phyloP scores from a whole-genome alignment of 2,113 vertebrate species.

The Clupea harengus region DNA sequence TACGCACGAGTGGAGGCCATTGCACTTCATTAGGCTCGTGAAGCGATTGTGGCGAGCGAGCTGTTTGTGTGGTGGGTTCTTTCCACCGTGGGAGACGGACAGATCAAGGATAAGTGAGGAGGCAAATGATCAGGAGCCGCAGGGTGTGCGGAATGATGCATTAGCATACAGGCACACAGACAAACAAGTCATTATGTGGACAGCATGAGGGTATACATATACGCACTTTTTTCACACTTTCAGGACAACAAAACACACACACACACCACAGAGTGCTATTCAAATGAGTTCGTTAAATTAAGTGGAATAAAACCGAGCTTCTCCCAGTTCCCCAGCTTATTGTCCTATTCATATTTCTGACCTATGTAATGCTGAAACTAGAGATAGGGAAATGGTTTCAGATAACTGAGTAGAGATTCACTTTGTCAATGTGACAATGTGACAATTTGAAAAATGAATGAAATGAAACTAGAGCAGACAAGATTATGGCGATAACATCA shows the following conservation, averaged over 20 bases:
- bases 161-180: conserved; percentile 20
- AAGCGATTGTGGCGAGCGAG: too few relatives aligned
- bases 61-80: neutral
- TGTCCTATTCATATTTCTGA: too few relatives aligned
- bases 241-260: neutral
- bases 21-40: conserved; percentile 18
- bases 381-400: too few relatives aligned
- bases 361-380: too few relatives aligned
- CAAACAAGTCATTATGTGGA: conserved; percentile 14
- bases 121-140: neutral
- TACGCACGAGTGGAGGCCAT: neutral
- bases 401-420: too few relatives aligned
- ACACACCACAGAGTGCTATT: neutral
- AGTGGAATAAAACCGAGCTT: too few relatives aligned
- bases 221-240: neutral
- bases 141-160: neutral
- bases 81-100: neutral
- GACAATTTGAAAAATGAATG: too few relatives aligned
- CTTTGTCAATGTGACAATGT: too few relatives aligned
- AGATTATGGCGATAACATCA: too few relatives aligned
- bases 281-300: too few relatives aligned
- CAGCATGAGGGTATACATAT: neutral
- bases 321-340: too few relatives aligned
- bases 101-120: neutral
- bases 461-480: too few relatives aligned